Conservation (phyloP, 2,797 vertebrate genomes). For the Decapterus maruadsi region DNA sequence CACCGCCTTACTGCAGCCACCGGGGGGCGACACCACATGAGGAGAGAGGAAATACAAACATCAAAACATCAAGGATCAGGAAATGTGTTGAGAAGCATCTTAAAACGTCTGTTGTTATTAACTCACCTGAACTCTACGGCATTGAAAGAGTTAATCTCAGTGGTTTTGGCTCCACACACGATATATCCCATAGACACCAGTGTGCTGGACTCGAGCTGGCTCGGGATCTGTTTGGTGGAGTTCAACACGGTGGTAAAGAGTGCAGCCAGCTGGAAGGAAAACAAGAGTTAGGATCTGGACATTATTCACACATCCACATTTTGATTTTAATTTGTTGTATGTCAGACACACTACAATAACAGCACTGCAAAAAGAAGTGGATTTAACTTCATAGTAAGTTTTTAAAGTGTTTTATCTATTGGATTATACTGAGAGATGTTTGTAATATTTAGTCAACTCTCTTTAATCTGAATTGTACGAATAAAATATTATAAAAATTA, state of each 20-base stretch:
- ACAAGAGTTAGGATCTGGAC: slow-evolving; percentile 17
- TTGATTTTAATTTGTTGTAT: background rate
- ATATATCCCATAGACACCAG: slow-evolving; percentile 85
- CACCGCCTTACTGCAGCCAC: slow-evolving; percentile 83
- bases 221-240: slow-evolving; percentile 75
- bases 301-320: background rate
- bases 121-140: slow-evolving; percentile 86
- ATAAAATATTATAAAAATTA: background rate
- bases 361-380: background rate
- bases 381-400: background rate
- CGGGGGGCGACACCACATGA: slow-evolving; percentile 59
- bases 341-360: background rate
- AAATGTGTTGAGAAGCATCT: background rate
- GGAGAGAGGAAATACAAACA: background rate
- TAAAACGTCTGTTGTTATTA: background rate
- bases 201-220: slow-evolving; percentile 83
- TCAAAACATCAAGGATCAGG: background rate
- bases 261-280: slow-evolving; percentile 72
- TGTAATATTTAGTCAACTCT: background rate
- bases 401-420: background rate
- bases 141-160: slow-evolving; percentile 80
- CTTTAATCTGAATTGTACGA: background rate
- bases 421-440: background rate
- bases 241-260: slow-evolving; percentile 79
- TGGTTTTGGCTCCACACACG: slow-evolving; percentile 82